Evolutionary conservation across 2,888 invertebrate genomes (phyloP).

Genomic region (Tiliacea citrago): DNA sequence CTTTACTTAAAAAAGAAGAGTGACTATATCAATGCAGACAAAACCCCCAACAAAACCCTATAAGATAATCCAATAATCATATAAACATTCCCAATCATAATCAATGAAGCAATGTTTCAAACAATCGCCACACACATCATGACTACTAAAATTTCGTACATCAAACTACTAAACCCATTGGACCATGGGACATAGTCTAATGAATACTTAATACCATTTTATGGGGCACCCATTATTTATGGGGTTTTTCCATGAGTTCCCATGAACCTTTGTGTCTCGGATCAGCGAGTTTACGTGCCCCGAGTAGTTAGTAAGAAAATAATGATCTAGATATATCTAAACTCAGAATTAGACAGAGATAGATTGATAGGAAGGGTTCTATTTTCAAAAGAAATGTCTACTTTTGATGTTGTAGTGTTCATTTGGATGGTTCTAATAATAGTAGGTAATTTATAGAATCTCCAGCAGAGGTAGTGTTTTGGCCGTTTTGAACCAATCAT

Average conservation of each 20-base stretch:
- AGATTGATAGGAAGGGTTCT: conserved; percentile 11
- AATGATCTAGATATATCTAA: conserved; percentile 59
- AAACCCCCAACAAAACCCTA: not conserved
- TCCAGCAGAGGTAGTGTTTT: not conserved
- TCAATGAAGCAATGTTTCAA: not conserved
- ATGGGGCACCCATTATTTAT: conserved; percentile 72
- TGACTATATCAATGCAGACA: not conserved
- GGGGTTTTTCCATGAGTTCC: conserved; percentile 61
- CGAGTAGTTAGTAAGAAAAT: conserved; percentile 50
- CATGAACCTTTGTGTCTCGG: conserved; percentile 64
- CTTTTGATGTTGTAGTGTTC: not conserved
- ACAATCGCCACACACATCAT: not conserved
- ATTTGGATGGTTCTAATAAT: not conserved
- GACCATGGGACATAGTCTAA: conserved; percentile 70
- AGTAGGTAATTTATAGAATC: not conserved
- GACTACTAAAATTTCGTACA: conserved; percentile 46
- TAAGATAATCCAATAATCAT: not conserved
- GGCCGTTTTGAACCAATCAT: too few species aligned
- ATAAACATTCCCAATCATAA: not conserved
- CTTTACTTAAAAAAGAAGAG: not conserved
- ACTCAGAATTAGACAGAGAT: conserved; percentile 28
- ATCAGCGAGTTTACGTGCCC: conserved; percentile 62
- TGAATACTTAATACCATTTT: conserved; percentile 83
- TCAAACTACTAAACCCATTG: conserved; percentile 53
- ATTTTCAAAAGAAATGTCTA: not conserved